Conservation (phyloP, 2,888 invertebrate genomes). For the Tetrapedia diversipes region DNA sequence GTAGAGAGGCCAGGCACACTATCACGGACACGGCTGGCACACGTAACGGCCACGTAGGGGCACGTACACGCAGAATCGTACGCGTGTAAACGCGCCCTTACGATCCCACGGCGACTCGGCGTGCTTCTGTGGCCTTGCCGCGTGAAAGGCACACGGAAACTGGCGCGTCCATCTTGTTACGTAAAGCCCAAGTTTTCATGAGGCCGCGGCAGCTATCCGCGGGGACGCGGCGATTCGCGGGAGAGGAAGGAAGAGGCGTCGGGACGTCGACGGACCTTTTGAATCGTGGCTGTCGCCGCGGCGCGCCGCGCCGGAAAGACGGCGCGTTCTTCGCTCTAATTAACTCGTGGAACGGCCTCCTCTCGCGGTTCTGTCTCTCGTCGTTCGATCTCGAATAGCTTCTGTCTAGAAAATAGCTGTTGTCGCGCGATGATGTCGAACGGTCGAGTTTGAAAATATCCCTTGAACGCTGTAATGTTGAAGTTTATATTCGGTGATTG, state of each 20-base stretch:
- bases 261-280: slow-evolving; percentile 7
- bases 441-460: too few species aligned
- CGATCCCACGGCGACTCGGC: slow-evolving; percentile 70
- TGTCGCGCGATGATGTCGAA: too few species aligned
- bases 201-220: slow-evolving; percentile 56
- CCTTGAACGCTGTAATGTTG: too few species aligned
- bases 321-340: slow-evolving; percentile 16
- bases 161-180: slow-evolving; percentile 82
- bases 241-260: slow-evolving; percentile 24
- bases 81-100: slow-evolving; percentile 72
- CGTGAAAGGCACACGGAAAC: slow-evolving; percentile 82
- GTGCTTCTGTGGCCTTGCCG: slow-evolving; percentile 77
- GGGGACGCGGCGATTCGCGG: slow-evolving; percentile 51
- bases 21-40: slow-evolving; percentile 5
- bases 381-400: not conserved
- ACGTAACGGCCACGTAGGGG: slow-evolving; percentile 49
- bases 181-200: slow-evolving; percentile 79
- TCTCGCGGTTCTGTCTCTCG: slow-evolving; percentile 4
- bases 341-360: not conserved
- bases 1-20: slow-evolving; percentile 30
- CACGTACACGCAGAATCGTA: slow-evolving; percentile 61
- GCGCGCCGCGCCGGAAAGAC: not conserved
- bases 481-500: too few species aligned
- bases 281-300: not conserved
- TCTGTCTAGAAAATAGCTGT: too few species aligned